Evolutionary conservation across 2,888 invertebrate genomes (phyloP).

Genomic region (Diachrysia chrysitis): DNA sequence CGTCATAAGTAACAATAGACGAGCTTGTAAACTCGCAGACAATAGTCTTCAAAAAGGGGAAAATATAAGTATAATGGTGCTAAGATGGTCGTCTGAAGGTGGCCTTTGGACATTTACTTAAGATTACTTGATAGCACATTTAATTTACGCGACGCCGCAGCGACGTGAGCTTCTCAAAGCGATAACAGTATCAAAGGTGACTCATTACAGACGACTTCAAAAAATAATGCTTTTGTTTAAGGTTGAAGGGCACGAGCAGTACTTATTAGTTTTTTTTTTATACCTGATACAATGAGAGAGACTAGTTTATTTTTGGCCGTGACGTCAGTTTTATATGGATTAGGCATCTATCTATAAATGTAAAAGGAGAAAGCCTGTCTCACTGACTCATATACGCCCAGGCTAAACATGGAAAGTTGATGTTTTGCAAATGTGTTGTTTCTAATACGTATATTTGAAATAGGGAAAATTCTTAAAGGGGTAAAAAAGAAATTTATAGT

Average conservation of each 20-base stretch:
- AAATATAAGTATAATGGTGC: background rate
- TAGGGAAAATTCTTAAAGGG: no score
- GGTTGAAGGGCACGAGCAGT: background rate
- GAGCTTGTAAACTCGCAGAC: background rate
- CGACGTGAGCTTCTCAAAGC: background rate
- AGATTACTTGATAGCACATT: background rate
- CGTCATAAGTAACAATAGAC: background rate
- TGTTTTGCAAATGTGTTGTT: no score
- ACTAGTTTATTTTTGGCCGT: background rate
- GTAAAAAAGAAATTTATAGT: no score
- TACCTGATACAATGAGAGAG: background rate
- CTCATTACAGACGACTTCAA: background rate
- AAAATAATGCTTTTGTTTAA: background rate
- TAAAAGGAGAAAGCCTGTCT: no score
- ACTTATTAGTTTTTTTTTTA: background rate
- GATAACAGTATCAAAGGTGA: background rate
- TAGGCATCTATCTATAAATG: no score
- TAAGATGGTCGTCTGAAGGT: background rate
- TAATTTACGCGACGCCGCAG: background rate
- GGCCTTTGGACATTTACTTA: background rate
- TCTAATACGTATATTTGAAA: no score
- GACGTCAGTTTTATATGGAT: no score
- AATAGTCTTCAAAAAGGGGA: background rate
- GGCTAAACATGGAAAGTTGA: no score
- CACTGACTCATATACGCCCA: no score